Percentiles rank a stretch among this genome's conserved stretches.
phyloP scores from a whole-genome alignment of 2,113 vertebrate species.

The Tinamus guttatus region DNA sequence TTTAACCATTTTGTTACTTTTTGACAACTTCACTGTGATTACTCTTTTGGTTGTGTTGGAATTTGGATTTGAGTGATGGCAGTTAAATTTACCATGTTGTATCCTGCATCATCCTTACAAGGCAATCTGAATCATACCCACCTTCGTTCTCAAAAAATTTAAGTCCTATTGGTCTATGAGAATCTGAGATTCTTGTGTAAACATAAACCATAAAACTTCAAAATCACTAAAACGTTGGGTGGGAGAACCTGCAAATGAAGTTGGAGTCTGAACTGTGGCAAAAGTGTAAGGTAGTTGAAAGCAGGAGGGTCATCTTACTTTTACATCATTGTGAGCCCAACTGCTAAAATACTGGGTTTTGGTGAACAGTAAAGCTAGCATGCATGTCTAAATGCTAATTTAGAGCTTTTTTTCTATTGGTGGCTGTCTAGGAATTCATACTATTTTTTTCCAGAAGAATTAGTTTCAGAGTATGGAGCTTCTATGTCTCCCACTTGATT shows the following conservation, averaged over 20 bases:
- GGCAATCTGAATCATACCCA: not conserved
- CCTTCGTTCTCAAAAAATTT: not conserved
- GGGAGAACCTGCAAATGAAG: not conserved
- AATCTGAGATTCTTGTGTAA: not conserved
- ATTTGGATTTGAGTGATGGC: not conserved
- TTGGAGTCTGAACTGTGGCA: not conserved
- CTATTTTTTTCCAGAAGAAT: not conserved
- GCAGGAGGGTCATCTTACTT: not conserved
- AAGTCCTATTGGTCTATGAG: not conserved
- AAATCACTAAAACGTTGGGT: not conserved
- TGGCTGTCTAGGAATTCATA: not conserved
- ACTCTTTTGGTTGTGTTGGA: not conserved
- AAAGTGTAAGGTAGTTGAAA: not conserved
- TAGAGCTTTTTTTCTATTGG: not conserved
- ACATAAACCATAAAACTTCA: not conserved
- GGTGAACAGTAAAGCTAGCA: not conserved
- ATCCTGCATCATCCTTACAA: not conserved
- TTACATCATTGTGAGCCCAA: not conserved
- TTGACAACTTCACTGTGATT: not conserved
- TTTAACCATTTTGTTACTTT: not conserved
- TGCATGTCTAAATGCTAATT: not conserved
- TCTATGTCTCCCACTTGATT: accelerated
- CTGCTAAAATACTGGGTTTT: not conserved
- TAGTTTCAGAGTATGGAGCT: not conserved
- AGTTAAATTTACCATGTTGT: accelerated